Percentiles rank a stretch among this genome's conserved stretches.
Conservation (phyloP, 2,113 vertebrate species). For the Anhinga rufa region DNA sequence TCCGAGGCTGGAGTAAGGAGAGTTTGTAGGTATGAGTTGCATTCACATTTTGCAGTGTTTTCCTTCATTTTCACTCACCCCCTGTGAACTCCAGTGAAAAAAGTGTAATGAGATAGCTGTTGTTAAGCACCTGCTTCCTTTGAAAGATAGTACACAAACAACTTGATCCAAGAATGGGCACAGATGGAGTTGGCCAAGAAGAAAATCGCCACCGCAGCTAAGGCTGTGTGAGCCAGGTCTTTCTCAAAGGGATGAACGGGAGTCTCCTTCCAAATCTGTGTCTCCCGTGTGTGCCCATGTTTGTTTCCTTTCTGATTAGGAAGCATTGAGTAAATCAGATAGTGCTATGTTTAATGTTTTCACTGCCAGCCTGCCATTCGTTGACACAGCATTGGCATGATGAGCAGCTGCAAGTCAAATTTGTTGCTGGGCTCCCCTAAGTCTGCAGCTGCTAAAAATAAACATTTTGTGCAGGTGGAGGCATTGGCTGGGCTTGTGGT, state of each 20-base stretch:
- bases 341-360: background rate
- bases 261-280: background rate
- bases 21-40: background rate
- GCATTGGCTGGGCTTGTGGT: slow-evolving; percentile 48
- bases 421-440: slow-evolving; percentile 29
- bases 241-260: background rate
- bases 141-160: background rate
- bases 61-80: background rate
- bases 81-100: background rate
- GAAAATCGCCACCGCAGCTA: background rate
- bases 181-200: background rate
- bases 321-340: background rate
- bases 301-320: slow-evolving; percentile 7
- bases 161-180: background rate
- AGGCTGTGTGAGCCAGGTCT: background rate
- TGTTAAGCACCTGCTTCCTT: background rate
- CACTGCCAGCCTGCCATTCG: slow-evolving; percentile 27
- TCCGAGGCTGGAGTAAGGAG: background rate
- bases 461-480: slow-evolving; percentile 53
- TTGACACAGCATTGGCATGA: slow-evolving; percentile 16
- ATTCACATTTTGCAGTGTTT: background rate
- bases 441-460: slow-evolving; percentile 62
- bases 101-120: background rate
- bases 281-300: background rate
- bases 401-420: slow-evolving; percentile 50